Percentiles rank a stretch among this genome's conserved stretches.
Evolutionary conservation across 2,888 invertebrate species (phyloP).

Genomic region (Metallyticus violacea): DNA sequence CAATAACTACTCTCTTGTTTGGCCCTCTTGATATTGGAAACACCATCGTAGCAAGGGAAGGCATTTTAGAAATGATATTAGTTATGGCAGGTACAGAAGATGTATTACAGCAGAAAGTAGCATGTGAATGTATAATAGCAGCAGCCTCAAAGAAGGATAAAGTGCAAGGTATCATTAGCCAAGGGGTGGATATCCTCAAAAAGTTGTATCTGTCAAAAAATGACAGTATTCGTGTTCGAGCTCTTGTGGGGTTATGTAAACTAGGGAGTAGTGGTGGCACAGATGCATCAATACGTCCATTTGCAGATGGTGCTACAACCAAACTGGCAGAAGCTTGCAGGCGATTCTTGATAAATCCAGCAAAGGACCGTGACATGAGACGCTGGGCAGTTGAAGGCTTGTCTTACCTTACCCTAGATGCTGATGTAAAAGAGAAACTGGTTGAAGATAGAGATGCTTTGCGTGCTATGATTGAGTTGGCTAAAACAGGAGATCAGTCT

Average conservation of each 20-base stretch:
- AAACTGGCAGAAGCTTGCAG: constrained; percentile 93
- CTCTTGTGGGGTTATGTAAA: constrained; percentile 92
- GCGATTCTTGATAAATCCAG: constrained; percentile 82
- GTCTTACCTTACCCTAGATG: constrained; percentile 94
- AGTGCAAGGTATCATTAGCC: constrained; percentile 81
- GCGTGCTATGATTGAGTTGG: constrained; percentile 82
- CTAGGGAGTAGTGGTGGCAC: constrained; percentile 91
- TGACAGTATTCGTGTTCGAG: constrained; percentile 85
- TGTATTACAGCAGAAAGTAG: constrained; percentile 82
- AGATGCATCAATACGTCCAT: constrained; percentile 90
- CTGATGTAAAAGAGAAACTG: constrained; percentile 96
- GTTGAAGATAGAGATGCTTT: constrained; percentile 82
- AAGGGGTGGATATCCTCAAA: constrained; percentile 92
- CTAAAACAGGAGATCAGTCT: constrained; percentile 82
- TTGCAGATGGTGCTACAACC: constrained; percentile 90
- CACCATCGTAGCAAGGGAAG: constrained; percentile 66
- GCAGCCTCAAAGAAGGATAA: constrained; percentile 97
- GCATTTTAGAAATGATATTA: constrained; percentile 93
- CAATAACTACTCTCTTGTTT: constrained; percentile 82
- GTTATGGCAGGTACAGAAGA: constrained; percentile 96
- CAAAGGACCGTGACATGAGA: constrained; percentile 82
- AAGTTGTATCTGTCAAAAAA: constrained; percentile 86
- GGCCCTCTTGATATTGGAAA: constrained; percentile 95
- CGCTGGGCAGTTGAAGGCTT: constrained; percentile 95
- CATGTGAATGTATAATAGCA: constrained; percentile 95